Evolutionary conservation across 1,140 invertebrate species (phyloP).

Genomic region (Homarus americanus): DNA sequence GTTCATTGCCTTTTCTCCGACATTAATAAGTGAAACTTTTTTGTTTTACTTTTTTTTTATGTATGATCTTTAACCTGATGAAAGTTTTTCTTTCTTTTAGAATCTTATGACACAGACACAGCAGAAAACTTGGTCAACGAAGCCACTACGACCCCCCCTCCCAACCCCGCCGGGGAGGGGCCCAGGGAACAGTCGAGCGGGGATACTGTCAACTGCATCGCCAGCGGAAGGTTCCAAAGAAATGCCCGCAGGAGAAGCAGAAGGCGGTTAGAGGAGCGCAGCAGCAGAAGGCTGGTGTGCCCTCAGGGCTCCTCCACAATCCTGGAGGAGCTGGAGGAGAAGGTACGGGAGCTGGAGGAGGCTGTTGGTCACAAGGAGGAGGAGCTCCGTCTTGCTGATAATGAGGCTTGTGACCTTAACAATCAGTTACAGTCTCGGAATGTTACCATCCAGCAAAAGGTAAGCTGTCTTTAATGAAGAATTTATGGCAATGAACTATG

Average conservation of each 20-base stretch:
- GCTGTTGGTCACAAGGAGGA: conserved; percentile 66
- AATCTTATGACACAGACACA: conserved; percentile 46
- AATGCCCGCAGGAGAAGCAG: conserved; percentile 41
- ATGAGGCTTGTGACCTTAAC: conserved; percentile 65
- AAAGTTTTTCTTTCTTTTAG: conserved; percentile 11
- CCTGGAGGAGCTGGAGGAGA: conserved; percentile 72
- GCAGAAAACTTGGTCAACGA: conserved; percentile 73
- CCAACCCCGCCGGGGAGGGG: conserved; percentile 65
- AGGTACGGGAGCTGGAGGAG: conserved; percentile 73
- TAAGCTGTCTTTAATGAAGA: background rate
- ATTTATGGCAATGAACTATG: too few relatives aligned
- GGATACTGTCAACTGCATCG: conserved; percentile 25
- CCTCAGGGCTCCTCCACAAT: conserved; percentile 64
- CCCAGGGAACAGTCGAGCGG: conserved; percentile 59
- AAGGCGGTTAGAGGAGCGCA: conserved; percentile 51
- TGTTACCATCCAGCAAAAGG: conserved; percentile 23
- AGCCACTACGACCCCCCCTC: conserved; percentile 68
- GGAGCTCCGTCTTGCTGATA: conserved; percentile 67
- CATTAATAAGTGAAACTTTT: too few relatives aligned
- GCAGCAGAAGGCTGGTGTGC: conserved; percentile 28
- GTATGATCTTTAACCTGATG: background rate
- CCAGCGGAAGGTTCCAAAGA: conserved; percentile 48
- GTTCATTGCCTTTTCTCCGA: background rate
- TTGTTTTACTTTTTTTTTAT: background rate
- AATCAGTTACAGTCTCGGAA: conserved; percentile 45